Percentiles rank a stretch among this genome's conserved stretches.
These are phyloP conservation scores for Drosophila watanabei DNA, from an alignment of 1,140 invertebrate species.

Conservation along the genomic window DNA sequence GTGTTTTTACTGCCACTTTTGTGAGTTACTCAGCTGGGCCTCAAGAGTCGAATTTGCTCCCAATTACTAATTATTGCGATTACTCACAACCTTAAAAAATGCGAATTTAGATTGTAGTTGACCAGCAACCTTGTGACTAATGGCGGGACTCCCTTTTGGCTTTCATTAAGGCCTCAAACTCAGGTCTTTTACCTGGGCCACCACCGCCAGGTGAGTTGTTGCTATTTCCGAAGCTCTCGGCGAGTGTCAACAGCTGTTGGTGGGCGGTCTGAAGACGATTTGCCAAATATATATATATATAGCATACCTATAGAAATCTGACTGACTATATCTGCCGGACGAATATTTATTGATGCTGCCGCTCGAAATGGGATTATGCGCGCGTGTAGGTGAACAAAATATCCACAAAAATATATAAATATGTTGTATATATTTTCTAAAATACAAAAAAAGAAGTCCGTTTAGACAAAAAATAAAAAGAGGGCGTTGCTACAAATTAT, in stretches of 20 bases:
- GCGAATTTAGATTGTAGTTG: constrained; percentile 57
- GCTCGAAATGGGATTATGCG: constrained; percentile 72
- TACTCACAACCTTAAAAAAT: constrained; percentile 58
- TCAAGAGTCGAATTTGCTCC: constrained; percentile 37
- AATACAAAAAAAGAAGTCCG: constrained; percentile 48
- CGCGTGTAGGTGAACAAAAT: constrained; percentile 73
- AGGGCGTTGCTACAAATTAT: constrained; percentile 74
- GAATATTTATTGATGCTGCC: constrained; percentile 75
- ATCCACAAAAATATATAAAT: constrained; percentile 31
- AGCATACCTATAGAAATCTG: constrained; percentile 19
- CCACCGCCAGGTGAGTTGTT: constrained; percentile 49
- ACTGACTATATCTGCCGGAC: constrained; percentile 44
- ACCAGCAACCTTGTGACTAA: constrained; percentile 41
- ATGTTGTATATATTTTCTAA: constrained; percentile 25
- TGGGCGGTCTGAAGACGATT: constrained; percentile 60
- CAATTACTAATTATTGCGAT: constrained; percentile 60
- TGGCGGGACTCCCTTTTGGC: constrained; percentile 43
- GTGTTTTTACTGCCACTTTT: constrained; percentile 6
- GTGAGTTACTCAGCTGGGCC: constrained; percentile 14
- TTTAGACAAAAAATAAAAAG: constrained; percentile 61
- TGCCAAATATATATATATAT: constrained; percentile 16
- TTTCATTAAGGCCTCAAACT: constrained; percentile 6
- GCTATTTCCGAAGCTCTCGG: constrained; percentile 45
- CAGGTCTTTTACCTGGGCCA: constrained; percentile 10
- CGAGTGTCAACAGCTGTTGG: constrained; percentile 69